phyloP scores from a whole-genome alignment of 2,888 invertebrate species.

The Phymatocera aterrima region DNA sequence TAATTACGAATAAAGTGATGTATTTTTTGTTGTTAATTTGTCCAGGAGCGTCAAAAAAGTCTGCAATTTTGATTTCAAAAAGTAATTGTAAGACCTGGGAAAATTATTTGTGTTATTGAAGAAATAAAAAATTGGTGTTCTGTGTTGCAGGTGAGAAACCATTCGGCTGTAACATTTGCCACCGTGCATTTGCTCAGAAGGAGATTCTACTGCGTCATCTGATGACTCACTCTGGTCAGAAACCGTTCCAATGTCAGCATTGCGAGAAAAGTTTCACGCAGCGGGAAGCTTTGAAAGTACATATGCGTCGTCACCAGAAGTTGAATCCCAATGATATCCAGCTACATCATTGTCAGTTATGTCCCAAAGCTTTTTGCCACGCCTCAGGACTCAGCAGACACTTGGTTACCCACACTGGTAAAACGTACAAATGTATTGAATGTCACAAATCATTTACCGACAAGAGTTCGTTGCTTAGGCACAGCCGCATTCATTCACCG shows the following conservation, averaged over 20 bases:
- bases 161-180: conserved; percentile 76
- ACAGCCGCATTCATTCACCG: conserved; percentile 75
- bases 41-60: too few species aligned
- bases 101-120: not conserved
- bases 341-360: conserved; percentile 82
- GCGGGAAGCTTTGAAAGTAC: conserved; percentile 81
- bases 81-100: not conserved
- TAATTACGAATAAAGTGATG: too few species aligned
- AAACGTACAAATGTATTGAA: conserved; percentile 80
- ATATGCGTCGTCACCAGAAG: conserved; percentile 79
- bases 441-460: conserved; percentile 84
- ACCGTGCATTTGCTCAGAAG: conserved; percentile 84
- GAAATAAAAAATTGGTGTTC: not conserved
- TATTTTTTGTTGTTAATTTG: too few species aligned
- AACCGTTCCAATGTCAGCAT: conserved; percentile 81
- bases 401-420: conserved; percentile 81
- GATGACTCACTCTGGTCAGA: conserved; percentile 76
- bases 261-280: conserved; percentile 86
- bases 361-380: conserved; percentile 79
- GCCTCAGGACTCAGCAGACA: conserved; percentile 83
- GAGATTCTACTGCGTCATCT: conserved; percentile 78
- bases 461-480: conserved; percentile 83
- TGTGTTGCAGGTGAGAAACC: conserved; percentile 69
- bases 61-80: not conserved
- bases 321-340: conserved; percentile 78